Percentiles rank a stretch among this genome's conserved stretches.
These are phyloP conservation scores for Esox niger DNA, from an alignment of 2,113 vertebrate genomes.

Conservation along the genomic window DNA sequence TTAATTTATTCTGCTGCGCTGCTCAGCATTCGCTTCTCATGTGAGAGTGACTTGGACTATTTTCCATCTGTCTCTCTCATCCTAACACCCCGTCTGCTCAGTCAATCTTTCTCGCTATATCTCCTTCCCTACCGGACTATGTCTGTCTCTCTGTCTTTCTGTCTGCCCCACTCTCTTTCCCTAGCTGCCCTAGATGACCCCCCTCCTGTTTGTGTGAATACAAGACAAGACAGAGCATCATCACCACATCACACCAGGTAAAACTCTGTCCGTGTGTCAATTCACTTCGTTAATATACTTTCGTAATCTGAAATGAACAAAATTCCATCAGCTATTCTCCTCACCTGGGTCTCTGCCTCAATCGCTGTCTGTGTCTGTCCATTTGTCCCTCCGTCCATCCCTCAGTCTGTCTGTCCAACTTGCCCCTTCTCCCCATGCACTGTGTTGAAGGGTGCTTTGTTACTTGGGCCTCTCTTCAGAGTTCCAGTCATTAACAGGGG, in stretches of 20 bases:
- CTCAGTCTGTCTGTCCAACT: background rate
- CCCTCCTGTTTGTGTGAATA: too few relatives aligned
- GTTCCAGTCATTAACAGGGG: conserved; percentile 73
- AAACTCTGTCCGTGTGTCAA: too few relatives aligned
- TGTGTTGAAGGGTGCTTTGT: conserved; percentile 76
- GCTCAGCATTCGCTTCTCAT: too few relatives aligned
- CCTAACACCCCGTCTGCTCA: background rate
- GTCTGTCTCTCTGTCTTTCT: conserved; percentile 54
- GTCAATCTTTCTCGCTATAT: conserved; percentile 9
- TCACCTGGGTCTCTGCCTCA: background rate
- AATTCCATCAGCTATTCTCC: background rate
- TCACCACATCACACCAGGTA: too few relatives aligned
- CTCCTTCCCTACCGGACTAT: conserved; percentile 33
- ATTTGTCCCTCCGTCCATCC: background rate
- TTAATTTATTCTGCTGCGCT: too few relatives aligned
- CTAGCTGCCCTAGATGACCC: too few relatives aligned
- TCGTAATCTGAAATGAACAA: too few relatives aligned
- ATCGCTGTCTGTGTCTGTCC: too few relatives aligned
- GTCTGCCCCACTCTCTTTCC: conserved; percentile 40
- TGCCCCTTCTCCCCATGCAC: conserved; percentile 23
- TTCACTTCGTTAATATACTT: too few relatives aligned
- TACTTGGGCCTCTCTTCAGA: conserved; percentile 74
- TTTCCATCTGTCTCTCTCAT: conserved; percentile 3
- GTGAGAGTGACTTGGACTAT: too few relatives aligned
- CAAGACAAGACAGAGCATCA: too few relatives aligned